These are phyloP conservation scores for Rhinopomastus cyanomelas DNA, from an alignment of 2,113 vertebrate species.

Conservation along the genomic window DNA sequence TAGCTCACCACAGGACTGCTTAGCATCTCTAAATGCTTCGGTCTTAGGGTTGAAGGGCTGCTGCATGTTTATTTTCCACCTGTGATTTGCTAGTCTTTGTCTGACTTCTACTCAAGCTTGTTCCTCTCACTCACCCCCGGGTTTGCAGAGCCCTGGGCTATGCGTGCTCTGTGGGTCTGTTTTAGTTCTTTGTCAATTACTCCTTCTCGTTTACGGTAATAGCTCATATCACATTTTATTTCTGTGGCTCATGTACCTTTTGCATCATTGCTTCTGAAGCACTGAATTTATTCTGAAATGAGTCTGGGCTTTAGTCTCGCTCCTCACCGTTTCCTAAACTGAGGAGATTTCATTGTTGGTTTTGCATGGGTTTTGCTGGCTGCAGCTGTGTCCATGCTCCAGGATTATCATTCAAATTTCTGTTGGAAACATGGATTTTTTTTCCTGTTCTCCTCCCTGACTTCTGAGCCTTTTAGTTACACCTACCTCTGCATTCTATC, in stretches of 20 bases:
- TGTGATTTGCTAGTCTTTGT: not conserved
- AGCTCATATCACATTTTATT: constrained; percentile 52
- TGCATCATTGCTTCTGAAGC: constrained; percentile 44
- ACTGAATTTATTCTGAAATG: constrained; percentile 27
- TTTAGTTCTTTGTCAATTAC: constrained; percentile 65
- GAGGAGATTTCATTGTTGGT: not conserved
- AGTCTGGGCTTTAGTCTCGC: not conserved
- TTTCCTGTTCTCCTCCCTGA: not conserved
- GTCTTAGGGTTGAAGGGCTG: not conserved
- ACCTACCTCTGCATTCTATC: not conserved
- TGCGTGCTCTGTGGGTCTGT: not conserved
- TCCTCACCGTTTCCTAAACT: not conserved
- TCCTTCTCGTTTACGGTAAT: constrained; percentile 52
- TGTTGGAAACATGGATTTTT: not conserved
- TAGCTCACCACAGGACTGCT: not conserved
- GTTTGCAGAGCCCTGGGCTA: constrained; percentile 42
- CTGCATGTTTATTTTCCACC: not conserved
- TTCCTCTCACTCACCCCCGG: not conserved
- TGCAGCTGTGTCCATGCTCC: not conserved
- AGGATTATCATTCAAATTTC: not conserved
- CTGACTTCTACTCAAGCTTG: constrained; percentile 1
- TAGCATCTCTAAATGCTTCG: not conserved
- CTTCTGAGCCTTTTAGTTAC: not conserved
- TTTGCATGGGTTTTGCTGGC: not conserved
- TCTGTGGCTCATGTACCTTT: constrained; percentile 19